A percentile compares a stretch with the other conserved stretches of the same genome.
Conservation (phyloP, 2,888 invertebrate genomes). For the Eurytoma californica region DNA sequence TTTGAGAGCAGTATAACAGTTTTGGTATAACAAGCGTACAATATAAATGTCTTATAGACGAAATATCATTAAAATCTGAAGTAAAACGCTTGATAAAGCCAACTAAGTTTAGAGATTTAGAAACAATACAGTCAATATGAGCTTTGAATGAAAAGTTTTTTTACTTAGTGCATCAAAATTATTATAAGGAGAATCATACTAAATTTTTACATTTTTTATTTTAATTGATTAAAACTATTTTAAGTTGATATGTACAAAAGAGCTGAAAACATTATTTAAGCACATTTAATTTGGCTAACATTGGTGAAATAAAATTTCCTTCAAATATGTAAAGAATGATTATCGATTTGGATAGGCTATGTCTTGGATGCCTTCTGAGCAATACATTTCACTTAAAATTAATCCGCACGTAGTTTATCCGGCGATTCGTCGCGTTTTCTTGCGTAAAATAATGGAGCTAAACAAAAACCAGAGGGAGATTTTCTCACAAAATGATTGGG, state of each 20-base stretch:
- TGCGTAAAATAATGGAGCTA: slow-evolving; percentile 10
- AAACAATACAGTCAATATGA: no score
- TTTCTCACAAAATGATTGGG: slow-evolving; percentile 42
- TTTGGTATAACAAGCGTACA: no score
- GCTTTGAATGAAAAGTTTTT: no score
- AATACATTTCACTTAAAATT: slow-evolving; percentile 45
- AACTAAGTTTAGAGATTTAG: no score
- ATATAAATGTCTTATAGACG: no score
- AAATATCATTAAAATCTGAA: no score
- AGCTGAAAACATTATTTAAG: no score
- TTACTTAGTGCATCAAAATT: no score
- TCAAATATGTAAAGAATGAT: slow-evolving; percentile 13
- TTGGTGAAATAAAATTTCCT: slow-evolving; percentile 14
- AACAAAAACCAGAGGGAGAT: background rate
- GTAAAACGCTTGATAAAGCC: no score
- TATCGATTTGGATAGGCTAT: background rate
- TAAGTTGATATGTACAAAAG: background rate
- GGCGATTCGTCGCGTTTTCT: slow-evolving; percentile 18
- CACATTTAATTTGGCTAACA: background rate
- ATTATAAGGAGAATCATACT: no score
- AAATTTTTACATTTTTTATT: no score
- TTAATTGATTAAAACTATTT: background rate
- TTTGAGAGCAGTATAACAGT: no score
- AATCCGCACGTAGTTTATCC: slow-evolving; percentile 34
- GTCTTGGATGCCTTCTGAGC: background rate